Conservation (phyloP, 2,113 vertebrate genomes). For the Telmatochromis sp. region DNA sequence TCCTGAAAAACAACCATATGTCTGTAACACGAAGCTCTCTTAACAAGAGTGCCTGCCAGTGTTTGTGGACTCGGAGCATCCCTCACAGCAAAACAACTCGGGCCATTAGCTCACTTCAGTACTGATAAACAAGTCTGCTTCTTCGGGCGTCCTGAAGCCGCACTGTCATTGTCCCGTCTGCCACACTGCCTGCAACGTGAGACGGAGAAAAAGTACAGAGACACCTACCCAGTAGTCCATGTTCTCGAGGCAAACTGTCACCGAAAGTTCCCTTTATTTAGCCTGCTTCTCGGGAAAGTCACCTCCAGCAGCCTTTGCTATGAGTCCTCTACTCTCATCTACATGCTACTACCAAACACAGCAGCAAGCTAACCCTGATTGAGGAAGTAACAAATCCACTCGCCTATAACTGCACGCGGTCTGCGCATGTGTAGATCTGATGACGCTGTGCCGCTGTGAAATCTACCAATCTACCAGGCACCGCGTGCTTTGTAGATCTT, state of each 20-base stretch:
- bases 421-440: constrained; percentile 11
- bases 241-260: constrained; percentile 8
- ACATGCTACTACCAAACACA: constrained; percentile 49
- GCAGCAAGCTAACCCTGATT: constrained; percentile 33
- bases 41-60: not conserved
- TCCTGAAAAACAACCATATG: not conserved
- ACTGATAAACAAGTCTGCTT: constrained; percentile 33
- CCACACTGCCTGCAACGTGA: not conserved
- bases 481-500: not conserved
- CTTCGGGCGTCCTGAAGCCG: not conserved
- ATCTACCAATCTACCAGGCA: fast-evolving
- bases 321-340: constrained; percentile 16
- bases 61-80: constrained; percentile 7
- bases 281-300: constrained; percentile 5
- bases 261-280: not conserved
- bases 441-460: fast-evolving
- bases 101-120: not conserved
- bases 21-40: not conserved
- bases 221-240: constrained; percentile 73
- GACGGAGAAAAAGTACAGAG: not conserved
- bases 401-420: not conserved
- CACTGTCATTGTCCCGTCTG: not conserved
- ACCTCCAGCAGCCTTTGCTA: constrained; percentile 7
- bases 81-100: not conserved
- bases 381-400: constrained; percentile 55